These are phyloP conservation scores for Pseudochirops corinnae DNA, from an alignment of 2,797 vertebrate species.

Conservation along the genomic window DNA sequence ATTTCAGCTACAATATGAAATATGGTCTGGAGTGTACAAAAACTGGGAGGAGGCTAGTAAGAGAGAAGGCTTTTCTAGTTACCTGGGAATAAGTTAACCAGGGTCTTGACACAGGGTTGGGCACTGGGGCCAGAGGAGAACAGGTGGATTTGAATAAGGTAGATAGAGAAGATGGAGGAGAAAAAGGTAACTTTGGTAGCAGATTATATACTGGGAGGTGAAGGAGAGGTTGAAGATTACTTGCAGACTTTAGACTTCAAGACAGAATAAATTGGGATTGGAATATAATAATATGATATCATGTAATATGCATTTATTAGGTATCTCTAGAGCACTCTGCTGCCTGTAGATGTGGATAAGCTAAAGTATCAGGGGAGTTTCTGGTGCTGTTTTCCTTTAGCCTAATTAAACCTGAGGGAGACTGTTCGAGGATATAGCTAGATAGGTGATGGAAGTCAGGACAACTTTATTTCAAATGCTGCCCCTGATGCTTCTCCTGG, in stretches of 20 bases:
- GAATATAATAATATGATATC: background rate
- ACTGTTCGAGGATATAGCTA: background rate
- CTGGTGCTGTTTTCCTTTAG: background rate
- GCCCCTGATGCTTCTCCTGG: background rate
- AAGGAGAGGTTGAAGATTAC: background rate
- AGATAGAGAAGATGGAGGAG: background rate
- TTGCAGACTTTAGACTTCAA: background rate
- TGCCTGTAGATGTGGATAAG: background rate
- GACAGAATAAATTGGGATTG: background rate
- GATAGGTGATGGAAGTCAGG: background rate
- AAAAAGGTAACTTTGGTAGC: background rate
- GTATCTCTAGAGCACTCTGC: background rate
- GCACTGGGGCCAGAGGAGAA: background rate
- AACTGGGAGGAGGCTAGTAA: background rate
- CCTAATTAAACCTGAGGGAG: background rate
- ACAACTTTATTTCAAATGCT: background rate
- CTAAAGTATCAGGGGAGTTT: background rate
- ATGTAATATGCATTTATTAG: background rate
- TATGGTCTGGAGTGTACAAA: background rate
- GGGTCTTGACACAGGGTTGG: background rate
- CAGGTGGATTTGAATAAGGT: background rate
- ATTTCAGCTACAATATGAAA: background rate
- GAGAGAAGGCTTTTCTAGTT: background rate
- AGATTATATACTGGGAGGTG: background rate
- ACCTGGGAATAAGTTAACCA: background rate